Conservation (phyloP, 2,797 vertebrate genomes). For the Silurus aristotelis region DNA sequence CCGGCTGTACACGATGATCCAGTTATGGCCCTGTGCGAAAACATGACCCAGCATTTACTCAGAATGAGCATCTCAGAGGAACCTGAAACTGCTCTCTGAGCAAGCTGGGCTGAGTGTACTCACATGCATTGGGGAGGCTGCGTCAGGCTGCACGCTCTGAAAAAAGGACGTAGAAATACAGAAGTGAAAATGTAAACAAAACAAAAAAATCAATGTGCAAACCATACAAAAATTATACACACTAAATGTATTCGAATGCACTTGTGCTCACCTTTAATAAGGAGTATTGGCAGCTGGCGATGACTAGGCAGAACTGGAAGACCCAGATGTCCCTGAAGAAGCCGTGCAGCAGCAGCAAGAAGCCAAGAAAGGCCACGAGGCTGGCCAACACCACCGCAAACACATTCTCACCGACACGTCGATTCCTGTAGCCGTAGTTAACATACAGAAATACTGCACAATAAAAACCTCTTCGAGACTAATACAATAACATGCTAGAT, state of each 20-base stretch:
- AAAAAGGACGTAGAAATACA: conserved; percentile 47
- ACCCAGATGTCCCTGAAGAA: conserved; percentile 94
- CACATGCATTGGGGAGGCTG: conserved; percentile 91
- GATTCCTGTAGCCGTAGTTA: conserved; percentile 73
- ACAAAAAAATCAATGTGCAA: neutral
- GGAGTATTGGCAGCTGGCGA: conserved; percentile 92
- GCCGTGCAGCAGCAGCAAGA: conserved; percentile 84
- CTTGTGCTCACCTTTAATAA: conserved; percentile 80
- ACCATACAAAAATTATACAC: neutral
- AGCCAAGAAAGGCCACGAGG: conserved; percentile 88
- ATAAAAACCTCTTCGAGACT: conserved; percentile 52
- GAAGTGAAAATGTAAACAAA: neutral
- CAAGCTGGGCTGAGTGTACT: conserved; percentile 63
- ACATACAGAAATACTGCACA: neutral
- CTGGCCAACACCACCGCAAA: conserved; percentile 85
- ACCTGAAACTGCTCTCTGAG: neutral
- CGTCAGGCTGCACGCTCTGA: conserved; percentile 90
- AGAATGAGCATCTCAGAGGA: neutral
- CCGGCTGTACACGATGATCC: conserved; percentile 92
- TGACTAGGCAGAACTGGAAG: conserved; percentile 92
- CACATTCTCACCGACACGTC: conserved; percentile 83
- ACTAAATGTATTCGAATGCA: neutral
- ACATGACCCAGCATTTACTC: conserved; percentile 23
- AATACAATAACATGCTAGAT: neutral
- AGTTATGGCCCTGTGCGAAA: conserved; percentile 84